phyloP scores from a whole-genome alignment of 2,797 vertebrate species.

The Antrozous pallidus region DNA sequence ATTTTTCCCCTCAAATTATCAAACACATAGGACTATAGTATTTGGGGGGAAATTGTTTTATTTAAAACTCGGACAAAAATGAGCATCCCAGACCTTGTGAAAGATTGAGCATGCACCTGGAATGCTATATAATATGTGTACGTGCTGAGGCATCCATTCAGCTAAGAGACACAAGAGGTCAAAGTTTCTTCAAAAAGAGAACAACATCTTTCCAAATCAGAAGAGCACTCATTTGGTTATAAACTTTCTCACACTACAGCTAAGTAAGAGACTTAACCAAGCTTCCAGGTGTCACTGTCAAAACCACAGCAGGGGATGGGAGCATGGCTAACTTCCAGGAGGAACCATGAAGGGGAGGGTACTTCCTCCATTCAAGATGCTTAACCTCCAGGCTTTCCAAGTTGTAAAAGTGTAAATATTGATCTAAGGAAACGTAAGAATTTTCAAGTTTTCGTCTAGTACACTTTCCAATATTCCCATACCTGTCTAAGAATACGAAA shows the following conservation, averaged over 20 bases:
- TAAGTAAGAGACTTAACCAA: slow-evolving; percentile 40
- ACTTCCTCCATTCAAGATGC: background rate
- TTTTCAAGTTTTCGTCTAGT: slow-evolving; percentile 20
- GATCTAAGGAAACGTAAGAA: slow-evolving; percentile 19
- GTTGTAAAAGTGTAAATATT: slow-evolving; percentile 54
- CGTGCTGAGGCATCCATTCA: background rate
- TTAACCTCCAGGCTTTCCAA: slow-evolving; percentile 33
- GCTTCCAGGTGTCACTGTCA: slow-evolving; percentile 64
- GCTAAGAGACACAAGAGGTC: background rate
- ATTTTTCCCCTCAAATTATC: background rate
- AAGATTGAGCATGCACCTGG: background rate
- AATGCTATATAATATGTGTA: background rate
- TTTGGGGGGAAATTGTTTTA: background rate
- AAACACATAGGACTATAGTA: background rate
- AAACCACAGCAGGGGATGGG: slow-evolving; percentile 55
- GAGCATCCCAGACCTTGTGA: background rate
- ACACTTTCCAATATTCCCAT: slow-evolving; percentile 30
- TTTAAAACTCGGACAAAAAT: background rate
- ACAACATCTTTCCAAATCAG: background rate
- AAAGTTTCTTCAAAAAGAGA: slow-evolving; percentile 5
- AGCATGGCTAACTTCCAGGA: slow-evolving; percentile 31
- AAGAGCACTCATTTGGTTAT: background rate
- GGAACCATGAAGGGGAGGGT: background rate
- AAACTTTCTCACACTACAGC: slow-evolving; percentile 10
- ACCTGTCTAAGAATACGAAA: slow-evolving; percentile 2